Evolutionary conservation across 2,797 vertebrate species (phyloP).

Genomic region (Sphenopsis melanotis): DNA sequence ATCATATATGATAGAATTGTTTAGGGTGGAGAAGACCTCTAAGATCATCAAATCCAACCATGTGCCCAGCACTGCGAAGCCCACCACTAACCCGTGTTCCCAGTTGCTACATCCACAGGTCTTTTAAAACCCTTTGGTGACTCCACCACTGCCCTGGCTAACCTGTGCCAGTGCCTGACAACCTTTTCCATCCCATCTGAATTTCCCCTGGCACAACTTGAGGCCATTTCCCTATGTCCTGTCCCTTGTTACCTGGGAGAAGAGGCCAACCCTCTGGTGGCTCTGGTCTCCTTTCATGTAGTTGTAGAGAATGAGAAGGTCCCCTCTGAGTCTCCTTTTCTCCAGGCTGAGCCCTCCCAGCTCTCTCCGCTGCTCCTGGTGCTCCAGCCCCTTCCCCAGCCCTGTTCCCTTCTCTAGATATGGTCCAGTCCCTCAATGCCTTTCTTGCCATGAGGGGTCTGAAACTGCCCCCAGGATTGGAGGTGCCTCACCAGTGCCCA

Average conservation of each 20-base stretch:
- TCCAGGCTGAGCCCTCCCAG: not conserved
- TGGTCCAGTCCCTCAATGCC: fast-evolving
- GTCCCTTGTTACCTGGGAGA: not conserved
- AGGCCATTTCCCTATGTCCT: not conserved
- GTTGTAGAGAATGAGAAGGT: not conserved
- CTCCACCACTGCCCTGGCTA: not conserved
- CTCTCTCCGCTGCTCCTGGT: not conserved
- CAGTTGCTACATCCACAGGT: not conserved
- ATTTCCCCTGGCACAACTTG: not conserved
- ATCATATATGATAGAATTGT: not conserved
- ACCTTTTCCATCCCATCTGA: not conserved
- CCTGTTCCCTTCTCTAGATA: not conserved
- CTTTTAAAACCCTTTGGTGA: not conserved
- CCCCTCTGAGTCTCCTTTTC: not conserved
- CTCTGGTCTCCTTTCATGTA: not conserved
- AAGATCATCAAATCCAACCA: not conserved
- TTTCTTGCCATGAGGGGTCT: not conserved
- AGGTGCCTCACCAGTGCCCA: not conserved
- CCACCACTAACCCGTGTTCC: not conserved
- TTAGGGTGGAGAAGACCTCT: not conserved
- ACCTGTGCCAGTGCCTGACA: not conserved
- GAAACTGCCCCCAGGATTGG: not conserved
- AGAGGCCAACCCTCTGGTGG: not conserved
- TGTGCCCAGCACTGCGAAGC: not conserved
- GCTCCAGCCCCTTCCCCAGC: not conserved